Evolutionary conservation across 2,797 vertebrate species (phyloP).

Genomic region (Mormyrus proboscirostris): DNA sequence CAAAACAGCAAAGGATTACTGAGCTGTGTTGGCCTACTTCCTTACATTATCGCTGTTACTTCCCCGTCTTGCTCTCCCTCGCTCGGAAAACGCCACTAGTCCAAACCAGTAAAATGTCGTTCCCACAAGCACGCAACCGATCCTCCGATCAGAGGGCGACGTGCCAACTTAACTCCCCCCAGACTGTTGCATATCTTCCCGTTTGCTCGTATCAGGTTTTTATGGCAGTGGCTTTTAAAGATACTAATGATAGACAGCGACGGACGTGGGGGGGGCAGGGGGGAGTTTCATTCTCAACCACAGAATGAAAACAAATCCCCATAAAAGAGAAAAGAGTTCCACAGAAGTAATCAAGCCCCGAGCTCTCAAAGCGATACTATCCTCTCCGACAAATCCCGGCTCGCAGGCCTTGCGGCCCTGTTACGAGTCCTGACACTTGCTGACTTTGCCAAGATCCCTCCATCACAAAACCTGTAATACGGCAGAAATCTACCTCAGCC

Average conservation of each 20-base stretch:
- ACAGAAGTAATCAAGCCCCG: constrained; percentile 8
- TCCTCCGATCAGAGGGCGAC: neutral
- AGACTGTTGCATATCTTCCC: neutral
- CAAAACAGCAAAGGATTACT: constrained; percentile 5
- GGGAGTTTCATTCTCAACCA: neutral
- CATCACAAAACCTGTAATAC: constrained; percentile 14
- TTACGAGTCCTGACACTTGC: constrained; percentile 60
- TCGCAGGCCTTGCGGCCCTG: neutral
- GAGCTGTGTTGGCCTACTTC: constrained; percentile 19
- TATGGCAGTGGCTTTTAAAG: constrained; percentile 10
- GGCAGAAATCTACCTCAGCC: neutral
- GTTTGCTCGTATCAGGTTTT: constrained; percentile 1
- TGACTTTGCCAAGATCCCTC: constrained; percentile 59
- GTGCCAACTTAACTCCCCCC: neutral
- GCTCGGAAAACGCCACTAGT: neutral
- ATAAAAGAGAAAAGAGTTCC: neutral
- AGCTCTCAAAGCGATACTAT: constrained; percentile 17
- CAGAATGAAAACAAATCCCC: constrained; percentile 12
- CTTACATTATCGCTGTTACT: neutral
- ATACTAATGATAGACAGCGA: constrained; percentile 14
- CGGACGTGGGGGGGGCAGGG: neutral
- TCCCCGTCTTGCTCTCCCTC: neutral
- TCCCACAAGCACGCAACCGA: neutral
- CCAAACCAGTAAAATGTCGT: neutral
- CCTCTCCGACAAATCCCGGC: constrained; percentile 18